Evolutionary conservation across 2,113 vertebrate species (phyloP).

Genomic region (Myiopsitta monachus): DNA sequence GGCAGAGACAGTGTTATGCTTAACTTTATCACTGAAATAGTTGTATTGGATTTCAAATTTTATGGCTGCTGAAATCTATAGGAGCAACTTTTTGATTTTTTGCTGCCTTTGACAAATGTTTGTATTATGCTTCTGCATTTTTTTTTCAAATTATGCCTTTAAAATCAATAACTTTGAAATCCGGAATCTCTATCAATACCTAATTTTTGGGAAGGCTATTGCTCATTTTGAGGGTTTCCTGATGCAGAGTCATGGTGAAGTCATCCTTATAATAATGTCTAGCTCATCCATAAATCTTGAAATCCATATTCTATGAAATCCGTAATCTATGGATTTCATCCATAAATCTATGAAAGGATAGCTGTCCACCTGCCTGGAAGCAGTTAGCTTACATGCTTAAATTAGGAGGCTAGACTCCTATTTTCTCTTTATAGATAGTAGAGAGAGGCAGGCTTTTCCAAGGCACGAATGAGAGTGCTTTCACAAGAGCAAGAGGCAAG

Average conservation of each 20-base stretch:
- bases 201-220: conserved; percentile 24
- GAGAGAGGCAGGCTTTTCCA: conserved; percentile 7
- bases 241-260: neutral
- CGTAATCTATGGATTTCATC: neutral
- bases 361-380: neutral
- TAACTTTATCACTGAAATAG: conserved; percentile 67
- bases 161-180: conserved; percentile 58
- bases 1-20: conserved; percentile 34
- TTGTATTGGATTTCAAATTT: conserved; percentile 69
- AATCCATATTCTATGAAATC: no score
- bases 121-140: conserved; percentile 43
- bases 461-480: neutral
- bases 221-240: conserved; percentile 22
- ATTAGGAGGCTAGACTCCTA: neutral
- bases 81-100: conserved; percentile 47
- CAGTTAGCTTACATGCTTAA: conserved; percentile 13
- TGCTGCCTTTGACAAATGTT: conserved; percentile 61
- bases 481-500: conserved; percentile 1
- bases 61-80: conserved; percentile 48
- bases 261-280: neutral
- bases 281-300: neutral
- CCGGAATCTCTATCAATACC: conserved; percentile 10
- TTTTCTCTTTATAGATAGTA: conserved; percentile 8
- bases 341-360: neutral
- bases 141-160: conserved; percentile 19